Evolutionary conservation across 2,113 vertebrate genomes (phyloP).

Genomic region (Nothocercus julius): DNA sequence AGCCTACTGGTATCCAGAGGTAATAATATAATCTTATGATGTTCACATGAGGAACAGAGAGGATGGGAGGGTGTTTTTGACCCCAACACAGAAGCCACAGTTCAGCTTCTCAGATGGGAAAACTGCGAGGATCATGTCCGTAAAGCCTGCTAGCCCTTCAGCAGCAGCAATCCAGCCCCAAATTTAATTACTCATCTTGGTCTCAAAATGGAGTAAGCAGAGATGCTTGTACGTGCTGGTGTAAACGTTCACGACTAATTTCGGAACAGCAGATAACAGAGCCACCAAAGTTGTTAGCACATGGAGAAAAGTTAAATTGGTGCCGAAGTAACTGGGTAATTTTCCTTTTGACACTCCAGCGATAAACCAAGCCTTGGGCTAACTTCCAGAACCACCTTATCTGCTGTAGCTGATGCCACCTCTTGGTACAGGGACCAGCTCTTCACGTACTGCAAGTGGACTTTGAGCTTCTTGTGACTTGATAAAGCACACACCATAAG

Average conservation of each 20-base stretch:
- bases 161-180: fast-evolving
- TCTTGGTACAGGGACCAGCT: neutral
- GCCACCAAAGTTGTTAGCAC: neutral
- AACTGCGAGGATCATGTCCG: neutral
- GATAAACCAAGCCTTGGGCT: neutral
- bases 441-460: neutral
- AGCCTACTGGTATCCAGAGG: fast-evolving
- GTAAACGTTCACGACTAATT: neutral
- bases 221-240: neutral
- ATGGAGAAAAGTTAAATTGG: neutral
- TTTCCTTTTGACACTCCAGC: neutral
- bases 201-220: neutral
- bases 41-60: neutral
- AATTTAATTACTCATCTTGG: neutral
- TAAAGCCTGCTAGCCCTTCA: neutral
- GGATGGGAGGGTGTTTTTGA: fast-evolving
- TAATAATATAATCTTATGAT: neutral
- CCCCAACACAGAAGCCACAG: neutral
- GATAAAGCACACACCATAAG: neutral
- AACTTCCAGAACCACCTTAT: constrained; percentile 19
- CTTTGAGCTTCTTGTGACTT: constrained; percentile 4
- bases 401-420: constrained; percentile 20
- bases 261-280: neutral
- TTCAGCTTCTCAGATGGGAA: neutral
- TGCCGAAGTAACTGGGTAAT: neutral